These are phyloP conservation scores for Harlomillsia oculata DNA, from an alignment of 1,140 invertebrate genomes.

Conservation along the genomic window DNA sequence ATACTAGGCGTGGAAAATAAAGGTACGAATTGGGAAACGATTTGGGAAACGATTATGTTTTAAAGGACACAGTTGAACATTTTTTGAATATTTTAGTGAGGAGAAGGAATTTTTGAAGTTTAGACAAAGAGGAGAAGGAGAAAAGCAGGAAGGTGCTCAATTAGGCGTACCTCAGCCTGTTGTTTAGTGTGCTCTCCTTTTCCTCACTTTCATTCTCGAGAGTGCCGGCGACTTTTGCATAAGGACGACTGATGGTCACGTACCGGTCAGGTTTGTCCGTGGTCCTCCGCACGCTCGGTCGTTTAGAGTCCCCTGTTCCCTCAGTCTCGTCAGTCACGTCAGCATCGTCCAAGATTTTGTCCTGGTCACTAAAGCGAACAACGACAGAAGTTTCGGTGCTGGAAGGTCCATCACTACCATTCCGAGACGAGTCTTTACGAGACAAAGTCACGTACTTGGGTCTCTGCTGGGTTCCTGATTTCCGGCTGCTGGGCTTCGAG, in stretches of 20 bases:
- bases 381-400: conserved; percentile 34
- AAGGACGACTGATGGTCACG: conserved; percentile 34
- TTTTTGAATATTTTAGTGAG: too few relatives aligned
- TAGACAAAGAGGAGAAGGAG: neutral
- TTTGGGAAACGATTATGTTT: too few relatives aligned
- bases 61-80: too few relatives aligned
- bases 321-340: neutral
- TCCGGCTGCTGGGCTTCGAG: conserved; percentile 17
- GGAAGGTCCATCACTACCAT: conserved; percentile 5
- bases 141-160: neutral
- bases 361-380: conserved; percentile 32
- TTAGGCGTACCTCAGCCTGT: conserved; percentile 20
- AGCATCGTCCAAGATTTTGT: conserved; percentile 20
- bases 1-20: conserved; percentile 1
- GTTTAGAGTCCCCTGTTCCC: neutral
- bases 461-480: conserved; percentile 34
- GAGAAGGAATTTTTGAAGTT: too few relatives aligned
- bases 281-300: conserved; percentile 2
- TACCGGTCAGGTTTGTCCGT: conserved; percentile 25
- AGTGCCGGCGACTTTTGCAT: conserved; percentile 28
- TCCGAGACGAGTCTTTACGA: conserved; percentile 23
- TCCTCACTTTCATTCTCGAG: conserved; percentile 17
- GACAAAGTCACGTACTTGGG: conserved; percentile 36
- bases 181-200: conserved; percentile 14
- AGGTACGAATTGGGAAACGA: neutral